phyloP scores from a whole-genome alignment of 2,797 vertebrate genomes.

The Hemitrygon akajei region DNA sequence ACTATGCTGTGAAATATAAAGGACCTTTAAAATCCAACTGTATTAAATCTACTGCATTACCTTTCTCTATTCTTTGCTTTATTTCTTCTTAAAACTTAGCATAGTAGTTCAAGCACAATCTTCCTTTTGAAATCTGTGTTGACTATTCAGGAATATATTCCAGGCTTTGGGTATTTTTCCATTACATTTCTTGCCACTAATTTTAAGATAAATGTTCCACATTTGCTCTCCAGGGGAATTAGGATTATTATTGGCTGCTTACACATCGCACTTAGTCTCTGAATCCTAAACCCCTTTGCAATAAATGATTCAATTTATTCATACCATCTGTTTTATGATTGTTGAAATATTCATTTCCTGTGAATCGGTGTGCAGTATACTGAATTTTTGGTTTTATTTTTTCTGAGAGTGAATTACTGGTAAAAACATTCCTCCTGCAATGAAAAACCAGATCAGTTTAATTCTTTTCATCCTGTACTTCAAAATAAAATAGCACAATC shows the following conservation, averaged over 20 bases:
- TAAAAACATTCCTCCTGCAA: neutral
- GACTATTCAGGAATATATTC: neutral
- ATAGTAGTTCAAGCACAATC: neutral
- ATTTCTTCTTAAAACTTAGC: neutral
- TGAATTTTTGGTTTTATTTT: neutral
- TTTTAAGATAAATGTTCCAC: neutral
- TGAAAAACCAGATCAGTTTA: neutral
- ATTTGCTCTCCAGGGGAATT: neutral
- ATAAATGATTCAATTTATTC: neutral
- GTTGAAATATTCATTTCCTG: constrained; percentile 27
- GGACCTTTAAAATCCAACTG: neutral
- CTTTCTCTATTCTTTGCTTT: neutral
- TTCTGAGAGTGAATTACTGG: neutral
- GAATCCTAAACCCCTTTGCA: neutral
- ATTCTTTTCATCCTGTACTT: constrained; percentile 3
- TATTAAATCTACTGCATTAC: neutral
- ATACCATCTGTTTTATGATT: neutral
- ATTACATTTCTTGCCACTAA: no score
- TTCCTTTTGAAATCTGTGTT: neutral
- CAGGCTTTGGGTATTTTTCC: neutral
- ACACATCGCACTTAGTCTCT: no score
- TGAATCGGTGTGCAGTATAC: neutral
- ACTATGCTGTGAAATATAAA: neutral
- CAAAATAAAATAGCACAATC: constrained; percentile 25
- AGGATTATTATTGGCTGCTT: neutral